Evolutionary conservation across 1,140 invertebrate species (phyloP), one percentile per base, ranked within the genome.

Genomic region (Dinothrombium tinctorium): DNA sequence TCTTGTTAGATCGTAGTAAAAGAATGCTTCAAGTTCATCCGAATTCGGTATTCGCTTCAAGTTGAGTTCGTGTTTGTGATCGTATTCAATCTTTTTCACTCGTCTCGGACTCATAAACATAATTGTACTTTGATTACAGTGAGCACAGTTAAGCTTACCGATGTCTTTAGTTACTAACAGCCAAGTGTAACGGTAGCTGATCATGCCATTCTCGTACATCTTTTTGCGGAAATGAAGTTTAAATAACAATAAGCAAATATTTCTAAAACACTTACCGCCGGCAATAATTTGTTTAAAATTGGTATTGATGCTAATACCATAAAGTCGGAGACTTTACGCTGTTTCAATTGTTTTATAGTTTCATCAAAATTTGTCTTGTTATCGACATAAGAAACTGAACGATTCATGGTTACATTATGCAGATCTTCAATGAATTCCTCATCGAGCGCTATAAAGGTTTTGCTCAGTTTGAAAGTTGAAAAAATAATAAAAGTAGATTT

Each of bases 121-220:
- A 1, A 46, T 29, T 24, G 44, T 11, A 33, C 29, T 22, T 28
- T 37, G 20, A 14, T 24, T 37, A 40, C 37, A 44, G 4, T 21
- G 26, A 5, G 33, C 20, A 31, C 43, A 40, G 9, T 29, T 29
- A 24, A 41, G 15, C 33, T 41, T 19, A 4, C 41, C 40, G 32
- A 31, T 39, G 21, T 24, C 66, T 54, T 66, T 59, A 0, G 65
- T 66, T 3, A 74, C 53, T 0, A 72, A 71, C 44, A 68, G 67
- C 71, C 70, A 73, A 2, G 33, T 22, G 23, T 36, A 19, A 4
- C 11, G 15, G 23, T 7, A 36, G 5, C 14, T 36, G 19, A 36
- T 22, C 33, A 36, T 36, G 8, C 33, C 33, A 36, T 19, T 9
- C 20, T 19, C 33, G 19, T 36, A 33, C 7, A 33, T 33, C 19